These are phyloP conservation scores for Heterochromis multidens DNA, from an alignment of 2,113 vertebrate genomes.

Conservation along the genomic window DNA sequence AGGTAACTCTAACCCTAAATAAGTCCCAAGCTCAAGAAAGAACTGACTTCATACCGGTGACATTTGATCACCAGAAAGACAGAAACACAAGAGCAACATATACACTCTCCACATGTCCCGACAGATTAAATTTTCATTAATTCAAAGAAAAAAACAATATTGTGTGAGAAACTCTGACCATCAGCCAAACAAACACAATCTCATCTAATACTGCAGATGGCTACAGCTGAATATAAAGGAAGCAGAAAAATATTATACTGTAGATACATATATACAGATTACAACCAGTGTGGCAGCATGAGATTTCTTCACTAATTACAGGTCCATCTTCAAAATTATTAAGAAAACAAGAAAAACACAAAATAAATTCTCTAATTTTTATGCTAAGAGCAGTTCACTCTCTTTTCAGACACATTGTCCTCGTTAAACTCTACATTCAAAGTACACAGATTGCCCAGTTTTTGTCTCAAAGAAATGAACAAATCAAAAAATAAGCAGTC, in stretches of 20 bases:
- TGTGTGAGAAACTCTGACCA: not conserved
- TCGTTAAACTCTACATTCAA: too few relatives aligned
- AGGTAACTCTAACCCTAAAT: not conserved
- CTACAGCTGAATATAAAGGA: not conserved
- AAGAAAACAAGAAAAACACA: too few relatives aligned
- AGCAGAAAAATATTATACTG: not conserved
- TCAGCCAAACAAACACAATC: not conserved
- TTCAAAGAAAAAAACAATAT: not conserved
- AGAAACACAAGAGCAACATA: not conserved
- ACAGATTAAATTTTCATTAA: constrained; percentile 21
- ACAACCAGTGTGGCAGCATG: not conserved
- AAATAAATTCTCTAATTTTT: too few relatives aligned
- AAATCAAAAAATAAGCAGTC: not conserved
- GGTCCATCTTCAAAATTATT: too few relatives aligned
- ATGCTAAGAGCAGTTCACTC: too few relatives aligned
- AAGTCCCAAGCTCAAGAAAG: not conserved
- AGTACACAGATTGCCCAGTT: not conserved
- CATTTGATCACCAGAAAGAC: not conserved
- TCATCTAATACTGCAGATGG: not conserved
- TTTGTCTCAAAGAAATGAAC: not conserved
- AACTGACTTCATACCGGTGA: not conserved
- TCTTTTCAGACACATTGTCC: not conserved
- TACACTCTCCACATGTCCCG: not conserved
- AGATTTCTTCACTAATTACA: too few relatives aligned
- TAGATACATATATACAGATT: not conserved